Evolutionary conservation across 1,140 invertebrate genomes (phyloP).

Genomic region (Kradibia gibbosae): DNA sequence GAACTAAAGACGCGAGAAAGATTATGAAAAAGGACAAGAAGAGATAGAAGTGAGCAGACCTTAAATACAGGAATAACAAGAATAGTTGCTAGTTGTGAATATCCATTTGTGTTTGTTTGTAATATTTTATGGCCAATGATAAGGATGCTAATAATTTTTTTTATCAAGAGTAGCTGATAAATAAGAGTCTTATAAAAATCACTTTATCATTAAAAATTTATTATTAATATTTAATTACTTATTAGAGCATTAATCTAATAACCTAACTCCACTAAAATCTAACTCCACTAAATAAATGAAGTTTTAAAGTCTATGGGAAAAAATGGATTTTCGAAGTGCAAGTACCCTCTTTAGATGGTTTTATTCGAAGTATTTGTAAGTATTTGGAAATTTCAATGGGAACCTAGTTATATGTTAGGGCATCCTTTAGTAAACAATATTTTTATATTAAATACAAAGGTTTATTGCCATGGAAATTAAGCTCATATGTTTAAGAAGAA

Average conservation of each 20-base stretch:
- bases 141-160: constrained; percentile 21
- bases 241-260: neutral
- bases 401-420: no score
- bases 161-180: neutral
- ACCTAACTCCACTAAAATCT: no score
- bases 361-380: no score
- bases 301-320: no score
- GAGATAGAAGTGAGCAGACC: neutral
- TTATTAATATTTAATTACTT: constrained; percentile 6
- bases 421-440: neutral
- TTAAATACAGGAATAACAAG: constrained; percentile 20
- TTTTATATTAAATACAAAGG: neutral
- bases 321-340: no score
- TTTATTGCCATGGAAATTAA: neutral
- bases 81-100: constrained; percentile 12
- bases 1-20: constrained; percentile 10
- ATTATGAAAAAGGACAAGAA: constrained; percentile 23
- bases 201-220: neutral
- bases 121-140: constrained; percentile 6
- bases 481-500: neutral
- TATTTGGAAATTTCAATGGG: no score
- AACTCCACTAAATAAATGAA: no score
- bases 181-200: neutral
- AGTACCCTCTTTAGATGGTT: no score
- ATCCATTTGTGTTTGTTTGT: neutral